Percentiles rank a stretch among this genome's conserved stretches.
Conservation (phyloP, 2,888 invertebrate species). For the Psococerastis gibbosa region DNA sequence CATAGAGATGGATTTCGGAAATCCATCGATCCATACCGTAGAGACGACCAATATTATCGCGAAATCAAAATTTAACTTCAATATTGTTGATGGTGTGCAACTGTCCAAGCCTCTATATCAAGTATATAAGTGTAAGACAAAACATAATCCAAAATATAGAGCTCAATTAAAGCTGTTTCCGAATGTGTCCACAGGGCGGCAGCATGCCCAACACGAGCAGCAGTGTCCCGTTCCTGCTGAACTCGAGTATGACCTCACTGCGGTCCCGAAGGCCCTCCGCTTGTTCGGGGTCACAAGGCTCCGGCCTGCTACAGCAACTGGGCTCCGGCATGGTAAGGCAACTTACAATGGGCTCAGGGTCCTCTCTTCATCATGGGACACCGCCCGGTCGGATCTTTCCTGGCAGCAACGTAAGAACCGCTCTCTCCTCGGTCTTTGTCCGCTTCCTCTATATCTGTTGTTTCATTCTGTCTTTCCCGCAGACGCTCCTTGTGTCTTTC, state of each 20-base stretch:
- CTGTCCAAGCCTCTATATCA: too few relatives aligned
- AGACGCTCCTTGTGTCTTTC: constrained; percentile 7
- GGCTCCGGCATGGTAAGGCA: constrained; percentile 90
- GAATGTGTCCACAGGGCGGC: too few relatives aligned
- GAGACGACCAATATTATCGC: too few relatives aligned
- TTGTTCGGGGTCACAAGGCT: constrained; percentile 50
- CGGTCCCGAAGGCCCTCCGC: constrained; percentile 54
- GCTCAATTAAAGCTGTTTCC: too few relatives aligned
- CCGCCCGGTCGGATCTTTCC: constrained; percentile 32
- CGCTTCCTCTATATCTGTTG: constrained; percentile 13
- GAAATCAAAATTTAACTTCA: too few relatives aligned
- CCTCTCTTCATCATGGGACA: constrained; percentile 32
- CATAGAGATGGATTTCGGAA: too few relatives aligned
- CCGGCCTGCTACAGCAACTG: constrained; percentile 68
- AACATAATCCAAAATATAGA: too few relatives aligned
- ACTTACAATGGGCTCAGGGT: constrained; percentile 41
- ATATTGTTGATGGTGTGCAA: too few relatives aligned
- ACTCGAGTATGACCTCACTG: constrained; percentile 56
- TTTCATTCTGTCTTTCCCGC: constrained; percentile 10
- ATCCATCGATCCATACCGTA: too few relatives aligned
- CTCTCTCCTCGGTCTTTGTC: constrained; percentile 18
- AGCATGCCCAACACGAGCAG: constrained; percentile 81
- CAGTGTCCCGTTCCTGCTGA: constrained; percentile 69
- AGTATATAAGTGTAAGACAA: too few relatives aligned
- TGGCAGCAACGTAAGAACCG: constrained; percentile 31